Conservation (phyloP, 2,113 vertebrate species). For the Tupaia chinensis region DNA sequence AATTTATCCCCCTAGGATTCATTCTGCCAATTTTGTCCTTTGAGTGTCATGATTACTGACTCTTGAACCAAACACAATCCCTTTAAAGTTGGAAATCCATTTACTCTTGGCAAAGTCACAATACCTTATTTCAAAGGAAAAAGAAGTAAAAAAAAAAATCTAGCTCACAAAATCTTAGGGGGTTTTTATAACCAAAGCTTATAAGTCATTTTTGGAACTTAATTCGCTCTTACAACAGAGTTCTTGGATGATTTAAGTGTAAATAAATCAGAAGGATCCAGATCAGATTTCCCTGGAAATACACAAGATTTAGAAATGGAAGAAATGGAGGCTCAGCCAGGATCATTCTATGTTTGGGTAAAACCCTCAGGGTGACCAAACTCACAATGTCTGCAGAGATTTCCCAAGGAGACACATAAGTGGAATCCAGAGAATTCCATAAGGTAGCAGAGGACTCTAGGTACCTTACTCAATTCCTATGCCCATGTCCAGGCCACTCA, state of each 20-base stretch:
- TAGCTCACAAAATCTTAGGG: constrained; percentile 74
- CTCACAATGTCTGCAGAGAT: constrained; percentile 68
- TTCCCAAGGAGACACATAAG: constrained; percentile 65
- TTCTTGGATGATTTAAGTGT: constrained; percentile 78
- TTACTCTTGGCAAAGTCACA: constrained; percentile 80
- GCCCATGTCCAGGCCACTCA: background rate
- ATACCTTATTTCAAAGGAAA: constrained; percentile 78
- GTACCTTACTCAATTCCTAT: background rate
- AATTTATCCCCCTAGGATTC: constrained; percentile 58
- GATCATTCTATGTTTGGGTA: constrained; percentile 76
- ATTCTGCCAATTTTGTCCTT: constrained; percentile 70
- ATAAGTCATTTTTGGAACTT: constrained; percentile 78
- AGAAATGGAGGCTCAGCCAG: constrained; percentile 73
- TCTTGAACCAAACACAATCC: constrained; percentile 76
- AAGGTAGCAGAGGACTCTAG: constrained; percentile 30
- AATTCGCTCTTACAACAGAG: constrained; percentile 78
- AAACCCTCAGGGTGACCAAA: constrained; percentile 63
- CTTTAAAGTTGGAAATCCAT: constrained; percentile 79
- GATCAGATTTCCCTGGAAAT: constrained; percentile 81
- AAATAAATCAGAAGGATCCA: constrained; percentile 77
- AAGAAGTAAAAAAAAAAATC: constrained; percentile 48
- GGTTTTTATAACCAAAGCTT: constrained; percentile 79
- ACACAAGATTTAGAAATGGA: constrained; percentile 82
- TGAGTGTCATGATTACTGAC: constrained; percentile 75
- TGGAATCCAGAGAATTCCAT: constrained; percentile 55